Base-by-base conservation (phyloP, 2,113 vertebrate genomes). In the Oryzias javanicus region DNA sequence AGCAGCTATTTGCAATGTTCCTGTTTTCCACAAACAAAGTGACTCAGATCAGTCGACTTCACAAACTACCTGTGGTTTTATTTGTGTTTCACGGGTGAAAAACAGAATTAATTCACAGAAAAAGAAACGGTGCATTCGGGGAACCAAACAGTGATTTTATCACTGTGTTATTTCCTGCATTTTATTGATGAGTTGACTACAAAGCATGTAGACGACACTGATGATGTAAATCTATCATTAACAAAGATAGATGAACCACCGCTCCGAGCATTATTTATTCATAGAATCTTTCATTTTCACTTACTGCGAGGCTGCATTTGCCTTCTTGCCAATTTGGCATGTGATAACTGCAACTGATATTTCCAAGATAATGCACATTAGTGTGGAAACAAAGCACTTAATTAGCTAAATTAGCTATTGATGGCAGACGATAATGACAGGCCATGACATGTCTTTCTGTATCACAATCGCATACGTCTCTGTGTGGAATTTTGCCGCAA, bases 131-230 rank as follows among this genome's bases (percentile, higher is more conserved):
- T 35, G 35, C 35, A 54, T 51, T 46, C 49, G 50, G 64, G 29
- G 52, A 35, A 51, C 55, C 12, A 24, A 48, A 8, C 52, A 59
- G 54, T 49, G 52, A 50, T 68, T 74, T 72, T 69, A 65, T 70
- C 14, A 49, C 63, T 40, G 52, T 65, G 49, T 74, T 58, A 79
- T 52, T 67, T 64, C 52, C 47, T 70, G 55, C 52, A 29, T 66
- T 70, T 46, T 45, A 54, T 82, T 76, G 24, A 73, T 20, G 69
- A 49, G 51, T 13, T 47, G 44, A 61, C 41, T 46, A 46, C 64
- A 68, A 55, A 76, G 64, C 55, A 61, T 19, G 27, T 18, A 14
- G 40, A 53, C 29, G 70, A 27, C 60, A 55, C 54, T 57, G 63
- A 73, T 44, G 58, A 57, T 58, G 48, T 56, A 75, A 57, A 60